phyloP scores from a whole-genome alignment of 2,113 vertebrate species.

The Hippopotamus amphibius region DNA sequence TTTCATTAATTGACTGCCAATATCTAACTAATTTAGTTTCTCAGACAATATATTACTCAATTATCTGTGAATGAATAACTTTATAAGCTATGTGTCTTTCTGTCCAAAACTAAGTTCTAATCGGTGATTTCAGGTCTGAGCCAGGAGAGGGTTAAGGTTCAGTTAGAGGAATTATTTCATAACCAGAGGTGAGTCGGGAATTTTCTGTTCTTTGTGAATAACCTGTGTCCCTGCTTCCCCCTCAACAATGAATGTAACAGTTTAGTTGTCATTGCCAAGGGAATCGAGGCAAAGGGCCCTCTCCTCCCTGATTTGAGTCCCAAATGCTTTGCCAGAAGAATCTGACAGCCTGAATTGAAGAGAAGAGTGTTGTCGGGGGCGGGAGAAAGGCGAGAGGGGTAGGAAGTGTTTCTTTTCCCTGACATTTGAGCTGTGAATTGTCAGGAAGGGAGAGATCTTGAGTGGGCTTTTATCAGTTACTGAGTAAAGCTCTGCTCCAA shows the following conservation, averaged over 20 bases:
- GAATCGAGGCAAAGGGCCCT: slow-evolving; percentile 40
- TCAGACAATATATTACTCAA: neutral
- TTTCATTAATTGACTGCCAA: neutral
- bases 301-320: neutral
- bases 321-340: slow-evolving; percentile 63
- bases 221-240: slow-evolving; percentile 42
- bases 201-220: slow-evolving; percentile 54
- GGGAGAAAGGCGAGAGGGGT: slow-evolving; percentile 68
- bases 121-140: neutral
- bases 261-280: slow-evolving; percentile 40
- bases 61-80: neutral
- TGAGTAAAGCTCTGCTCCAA: slow-evolving; percentile 35
- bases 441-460: slow-evolving; percentile 69
- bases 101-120: slow-evolving; percentile 46
- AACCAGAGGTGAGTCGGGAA: slow-evolving; percentile 53
- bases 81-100: slow-evolving; percentile 1
- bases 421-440: slow-evolving; percentile 80
- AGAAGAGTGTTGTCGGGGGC: slow-evolving; percentile 57
- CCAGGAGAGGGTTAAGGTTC: slow-evolving; percentile 44
- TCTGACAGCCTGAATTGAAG: slow-evolving; percentile 74
- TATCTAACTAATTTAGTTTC: slow-evolving; percentile 33
- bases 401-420: slow-evolving; percentile 79
- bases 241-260: slow-evolving; percentile 71
- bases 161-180: slow-evolving; percentile 60
- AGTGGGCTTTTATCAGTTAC: slow-evolving; percentile 76